phyloP scores from a whole-genome alignment of 2,797 vertebrate species.

The Protonibea diacanthus region DNA sequence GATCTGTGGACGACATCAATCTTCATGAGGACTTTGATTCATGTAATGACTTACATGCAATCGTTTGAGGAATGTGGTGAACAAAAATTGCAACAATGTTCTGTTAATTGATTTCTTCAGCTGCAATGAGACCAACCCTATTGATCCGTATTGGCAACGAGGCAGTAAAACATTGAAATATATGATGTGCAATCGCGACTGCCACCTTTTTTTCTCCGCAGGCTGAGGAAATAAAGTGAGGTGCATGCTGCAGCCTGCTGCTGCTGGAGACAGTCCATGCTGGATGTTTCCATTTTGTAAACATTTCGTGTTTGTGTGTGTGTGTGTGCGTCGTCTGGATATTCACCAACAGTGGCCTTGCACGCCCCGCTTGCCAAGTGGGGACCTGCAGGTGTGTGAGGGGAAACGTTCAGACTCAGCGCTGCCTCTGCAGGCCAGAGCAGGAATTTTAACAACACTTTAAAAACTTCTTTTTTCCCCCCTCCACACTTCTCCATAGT shows the following conservation, averaged over 20 bases:
- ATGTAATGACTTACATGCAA: constrained; percentile 27
- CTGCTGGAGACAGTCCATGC: background rate
- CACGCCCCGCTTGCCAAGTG: background rate
- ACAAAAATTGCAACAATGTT: constrained; percentile 49
- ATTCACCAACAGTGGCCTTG: background rate
- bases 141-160: constrained; percentile 54
- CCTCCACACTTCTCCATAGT: background rate
- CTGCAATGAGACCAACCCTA: constrained; percentile 28
- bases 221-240: constrained; percentile 19
- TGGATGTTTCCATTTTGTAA: background rate
- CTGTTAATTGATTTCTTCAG: constrained; percentile 60
- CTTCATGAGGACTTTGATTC: constrained; percentile 44
- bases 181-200: constrained; percentile 20
- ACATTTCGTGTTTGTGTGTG: background rate
- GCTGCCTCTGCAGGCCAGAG: background rate
- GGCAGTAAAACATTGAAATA: constrained; percentile 45
- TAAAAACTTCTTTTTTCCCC: no score
- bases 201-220: constrained; percentile 17
- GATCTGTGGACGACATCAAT: constrained; percentile 33
- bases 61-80: constrained; percentile 42
- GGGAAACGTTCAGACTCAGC: background rate
- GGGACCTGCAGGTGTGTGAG: background rate
- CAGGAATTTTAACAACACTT: no score
- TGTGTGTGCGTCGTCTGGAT: background rate
- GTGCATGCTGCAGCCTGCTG: constrained; percentile 7